Percentiles rank a stretch among this genome's conserved stretches.
Conservation (phyloP, 2,888 invertebrate species). For the Morinoia aosen region DNA sequence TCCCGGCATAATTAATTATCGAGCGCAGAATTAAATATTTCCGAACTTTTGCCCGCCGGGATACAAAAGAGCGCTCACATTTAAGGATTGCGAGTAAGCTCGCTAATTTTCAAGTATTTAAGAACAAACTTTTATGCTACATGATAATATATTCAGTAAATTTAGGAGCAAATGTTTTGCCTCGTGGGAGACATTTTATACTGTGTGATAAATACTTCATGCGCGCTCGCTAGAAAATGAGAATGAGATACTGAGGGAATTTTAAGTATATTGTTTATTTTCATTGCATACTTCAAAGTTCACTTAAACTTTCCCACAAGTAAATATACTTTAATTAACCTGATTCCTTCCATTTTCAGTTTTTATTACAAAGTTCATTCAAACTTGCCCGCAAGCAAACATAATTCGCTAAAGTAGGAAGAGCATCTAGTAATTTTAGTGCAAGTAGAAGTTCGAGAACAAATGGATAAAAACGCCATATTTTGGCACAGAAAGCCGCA, state of each 20-base stretch:
- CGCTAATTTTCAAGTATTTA: background rate
- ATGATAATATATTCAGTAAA: too few species aligned
- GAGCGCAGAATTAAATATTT: background rate
- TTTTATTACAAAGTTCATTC: too few species aligned
- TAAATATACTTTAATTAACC: too few species aligned
- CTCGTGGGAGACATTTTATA: background rate
- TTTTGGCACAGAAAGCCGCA: too few species aligned
- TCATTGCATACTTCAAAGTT: background rate
- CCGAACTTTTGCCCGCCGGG: background rate
- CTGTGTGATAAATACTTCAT: background rate
- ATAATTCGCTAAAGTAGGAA: too few species aligned
- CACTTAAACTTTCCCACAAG: too few species aligned
- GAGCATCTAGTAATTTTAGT: too few species aligned
- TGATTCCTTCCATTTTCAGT: too few species aligned
- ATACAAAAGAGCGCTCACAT: background rate
- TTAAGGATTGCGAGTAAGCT: background rate
- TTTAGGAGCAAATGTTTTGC: background rate
- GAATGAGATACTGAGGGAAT: background rate
- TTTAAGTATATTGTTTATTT: background rate
- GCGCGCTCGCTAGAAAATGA: background rate
- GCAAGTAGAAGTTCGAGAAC: too few species aligned
- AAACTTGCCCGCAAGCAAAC: too few species aligned
- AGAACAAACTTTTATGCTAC: too few species aligned
- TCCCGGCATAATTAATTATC: background rate
- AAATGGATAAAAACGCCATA: too few species aligned